Conservation (phyloP, 2,888 invertebrate species). For the Chymomyza fuscimana region DNA sequence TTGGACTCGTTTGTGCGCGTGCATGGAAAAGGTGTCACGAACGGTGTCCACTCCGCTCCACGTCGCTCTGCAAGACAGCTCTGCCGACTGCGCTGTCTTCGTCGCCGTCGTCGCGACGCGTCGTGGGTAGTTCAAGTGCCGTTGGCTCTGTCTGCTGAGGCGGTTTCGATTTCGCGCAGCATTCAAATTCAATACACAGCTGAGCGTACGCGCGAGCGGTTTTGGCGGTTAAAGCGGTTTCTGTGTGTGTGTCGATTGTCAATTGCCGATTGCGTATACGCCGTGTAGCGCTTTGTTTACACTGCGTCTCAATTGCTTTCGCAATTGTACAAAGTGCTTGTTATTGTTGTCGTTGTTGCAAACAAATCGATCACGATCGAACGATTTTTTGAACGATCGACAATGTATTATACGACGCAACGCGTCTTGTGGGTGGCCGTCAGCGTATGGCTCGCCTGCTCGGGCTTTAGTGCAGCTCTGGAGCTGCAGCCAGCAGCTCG, state of each 20-base stretch:
- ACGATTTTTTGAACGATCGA: neutral
- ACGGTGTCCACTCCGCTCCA: slow-evolving; percentile 31
- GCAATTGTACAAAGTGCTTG: slow-evolving; percentile 13
- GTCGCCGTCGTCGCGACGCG: slow-evolving; percentile 30
- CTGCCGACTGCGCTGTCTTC: slow-evolving; percentile 53
- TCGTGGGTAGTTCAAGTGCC: slow-evolving; percentile 13
- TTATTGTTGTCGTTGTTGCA: slow-evolving; percentile 14
- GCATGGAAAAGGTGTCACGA: slow-evolving; percentile 43
- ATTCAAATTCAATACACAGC: slow-evolving; percentile 68
- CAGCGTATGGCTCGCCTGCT: slow-evolving; percentile 35
- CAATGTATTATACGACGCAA: slow-evolving; percentile 40
- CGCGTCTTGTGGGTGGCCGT: slow-evolving; percentile 47
- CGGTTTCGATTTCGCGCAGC: slow-evolving; percentile 40
- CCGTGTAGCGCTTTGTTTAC: slow-evolving; percentile 29
- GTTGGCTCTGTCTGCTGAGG: slow-evolving; percentile 15
- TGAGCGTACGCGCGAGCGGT: slow-evolving; percentile 66
- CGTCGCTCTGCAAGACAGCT: slow-evolving; percentile 15
- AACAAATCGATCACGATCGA: slow-evolving; percentile 7
- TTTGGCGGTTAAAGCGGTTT: slow-evolving; percentile 10
- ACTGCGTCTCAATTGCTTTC: slow-evolving; percentile 25
- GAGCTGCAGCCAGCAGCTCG: slow-evolving; percentile 1
- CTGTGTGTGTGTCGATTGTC: slow-evolving; percentile 29
- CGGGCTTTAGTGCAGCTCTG: slow-evolving; percentile 2
- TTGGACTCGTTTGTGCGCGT: slow-evolving; percentile 64
- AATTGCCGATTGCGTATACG: slow-evolving; percentile 57